Evolutionary conservation across 2,113 vertebrate species (phyloP).

Genomic region (Acrocephalus arundinaceus): DNA sequence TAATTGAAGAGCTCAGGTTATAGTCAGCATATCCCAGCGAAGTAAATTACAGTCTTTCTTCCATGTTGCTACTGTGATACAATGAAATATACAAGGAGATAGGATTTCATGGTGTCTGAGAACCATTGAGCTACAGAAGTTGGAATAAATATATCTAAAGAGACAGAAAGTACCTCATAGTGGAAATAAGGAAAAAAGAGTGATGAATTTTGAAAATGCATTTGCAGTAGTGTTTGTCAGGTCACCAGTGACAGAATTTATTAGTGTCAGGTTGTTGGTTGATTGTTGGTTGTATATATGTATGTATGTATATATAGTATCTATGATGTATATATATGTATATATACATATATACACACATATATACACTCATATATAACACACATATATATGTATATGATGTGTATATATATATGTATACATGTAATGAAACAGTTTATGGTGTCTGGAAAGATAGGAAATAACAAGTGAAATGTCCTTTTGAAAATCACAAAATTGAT

Average conservation of each 20-base stretch:
- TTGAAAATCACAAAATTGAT: neutral
- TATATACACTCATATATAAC: too few species aligned
- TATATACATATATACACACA: neutral
- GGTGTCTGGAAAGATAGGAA: neutral
- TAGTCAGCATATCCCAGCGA: neutral
- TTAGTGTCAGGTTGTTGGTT: neutral
- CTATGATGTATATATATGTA: neutral
- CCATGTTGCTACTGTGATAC: neutral
- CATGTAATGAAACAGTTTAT: neutral
- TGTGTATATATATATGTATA: rapidly evolving
- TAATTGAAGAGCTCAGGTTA: neutral
- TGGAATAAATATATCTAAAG: neutral
- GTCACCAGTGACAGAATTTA: neutral
- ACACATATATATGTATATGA: too few species aligned
- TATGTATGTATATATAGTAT: too few species aligned
- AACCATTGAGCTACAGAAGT: neutral
- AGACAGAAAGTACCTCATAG: neutral
- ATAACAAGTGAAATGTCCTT: neutral
- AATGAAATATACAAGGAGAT: neutral
- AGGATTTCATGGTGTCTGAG: neutral
- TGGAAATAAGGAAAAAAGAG: neutral
- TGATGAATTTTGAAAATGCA: neutral
- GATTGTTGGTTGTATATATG: neutral
- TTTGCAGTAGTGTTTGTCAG: neutral
- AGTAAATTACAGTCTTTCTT: neutral